phyloP scores from a whole-genome alignment of 1,140 invertebrate genomes.

The Episyrphus balteatus region DNA sequence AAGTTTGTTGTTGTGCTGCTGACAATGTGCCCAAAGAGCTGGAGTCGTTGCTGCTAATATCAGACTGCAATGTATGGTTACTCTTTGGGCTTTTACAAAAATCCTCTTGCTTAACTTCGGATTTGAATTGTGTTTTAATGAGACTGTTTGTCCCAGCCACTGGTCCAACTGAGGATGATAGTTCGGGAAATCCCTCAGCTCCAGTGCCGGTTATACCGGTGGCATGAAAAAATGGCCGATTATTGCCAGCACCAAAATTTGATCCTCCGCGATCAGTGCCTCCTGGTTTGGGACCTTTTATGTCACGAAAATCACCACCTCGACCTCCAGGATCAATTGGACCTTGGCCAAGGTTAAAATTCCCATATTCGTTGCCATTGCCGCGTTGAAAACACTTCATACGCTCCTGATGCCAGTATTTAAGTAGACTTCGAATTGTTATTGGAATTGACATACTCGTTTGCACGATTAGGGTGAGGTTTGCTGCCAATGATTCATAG shows the following conservation, averaged over 20 bases:
- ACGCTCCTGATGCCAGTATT: conserved; percentile 49
- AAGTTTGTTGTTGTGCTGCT: conserved; percentile 73
- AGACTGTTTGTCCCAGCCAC: too few species aligned
- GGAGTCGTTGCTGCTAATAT: not conserved
- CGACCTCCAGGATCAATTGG: conserved; percentile 19
- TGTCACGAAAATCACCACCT: not conserved
- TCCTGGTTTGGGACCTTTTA: conserved; percentile 26
- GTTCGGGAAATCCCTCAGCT: conserved; percentile 1
- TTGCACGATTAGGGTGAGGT: conserved; percentile 77
- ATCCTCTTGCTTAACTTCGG: conserved; percentile 26
- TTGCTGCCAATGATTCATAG: conserved; percentile 49
- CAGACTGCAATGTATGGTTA: not conserved
- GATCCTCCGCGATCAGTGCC: conserved; percentile 26
- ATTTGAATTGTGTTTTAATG: not conserved
- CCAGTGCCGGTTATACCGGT: not conserved
- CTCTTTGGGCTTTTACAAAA: conserved; percentile 43
- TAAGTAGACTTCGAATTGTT: conserved; percentile 59
- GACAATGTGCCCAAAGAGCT: not conserved
- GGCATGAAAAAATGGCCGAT: conserved; percentile 1
- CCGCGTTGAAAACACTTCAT: conserved; percentile 40
- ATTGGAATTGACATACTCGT: conserved; percentile 85
- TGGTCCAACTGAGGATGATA: conserved; percentile 3
- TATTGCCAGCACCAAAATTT: conserved; percentile 31
- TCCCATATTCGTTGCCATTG: conserved; percentile 26
- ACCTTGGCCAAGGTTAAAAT: conserved; percentile 30